These are phyloP conservation scores for Podarcis siculus DNA, from an alignment of 2,797 vertebrate genomes.

Conservation along the genomic window DNA sequence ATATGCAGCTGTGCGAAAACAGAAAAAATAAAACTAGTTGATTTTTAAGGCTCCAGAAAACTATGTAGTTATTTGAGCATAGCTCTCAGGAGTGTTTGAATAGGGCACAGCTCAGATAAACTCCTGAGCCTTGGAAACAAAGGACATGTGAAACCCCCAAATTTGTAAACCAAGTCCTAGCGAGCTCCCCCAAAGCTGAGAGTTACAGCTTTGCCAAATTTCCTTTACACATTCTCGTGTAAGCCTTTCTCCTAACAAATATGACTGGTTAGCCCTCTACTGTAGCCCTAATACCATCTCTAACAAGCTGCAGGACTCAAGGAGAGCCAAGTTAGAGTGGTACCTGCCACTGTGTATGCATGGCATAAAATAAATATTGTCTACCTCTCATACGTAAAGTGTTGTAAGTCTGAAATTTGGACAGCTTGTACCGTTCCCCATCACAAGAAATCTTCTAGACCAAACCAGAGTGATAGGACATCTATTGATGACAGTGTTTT, in stretches of 20 bases:
- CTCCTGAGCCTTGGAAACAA: background rate
- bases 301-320: background rate
- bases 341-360: background rate
- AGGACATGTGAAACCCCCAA: background rate
- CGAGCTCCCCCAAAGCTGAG: background rate
- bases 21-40: no score
- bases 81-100: background rate
- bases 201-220: background rate
- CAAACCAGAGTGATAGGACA: background rate
- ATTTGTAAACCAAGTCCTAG: background rate
- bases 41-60: background rate
- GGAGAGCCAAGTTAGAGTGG: background rate
- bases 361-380: background rate
- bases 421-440: background rate
- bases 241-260: background rate
- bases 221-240: background rate
- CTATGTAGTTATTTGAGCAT: no score
- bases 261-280: background rate
- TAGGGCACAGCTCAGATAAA: background rate
- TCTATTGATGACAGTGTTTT: no score
- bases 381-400: background rate
- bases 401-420: background rate
- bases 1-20: background rate
- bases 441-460: background rate
- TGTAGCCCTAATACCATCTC: background rate